Conservation (phyloP, 2,797 vertebrate species). For the Phalanger gymnotis region DNA sequence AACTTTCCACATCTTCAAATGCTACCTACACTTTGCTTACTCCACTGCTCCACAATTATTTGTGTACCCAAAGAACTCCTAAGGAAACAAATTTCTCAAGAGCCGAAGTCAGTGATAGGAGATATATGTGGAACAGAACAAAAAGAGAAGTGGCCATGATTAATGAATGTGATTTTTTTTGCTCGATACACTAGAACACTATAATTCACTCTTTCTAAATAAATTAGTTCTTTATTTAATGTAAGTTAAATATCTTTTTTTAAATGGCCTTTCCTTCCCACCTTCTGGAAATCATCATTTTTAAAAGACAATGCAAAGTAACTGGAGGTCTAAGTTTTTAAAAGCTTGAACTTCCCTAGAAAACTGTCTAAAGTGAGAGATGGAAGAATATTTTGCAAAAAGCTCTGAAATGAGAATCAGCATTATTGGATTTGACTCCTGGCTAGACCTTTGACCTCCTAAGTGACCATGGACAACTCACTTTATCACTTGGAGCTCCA, state of each 20-base stretch:
- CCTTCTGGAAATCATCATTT: not conserved
- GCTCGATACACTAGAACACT: not conserved
- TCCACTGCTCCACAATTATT: accelerated
- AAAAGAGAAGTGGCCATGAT: not conserved
- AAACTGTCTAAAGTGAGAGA: not conserved
- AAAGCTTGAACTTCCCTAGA: not conserved
- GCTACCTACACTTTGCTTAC: too few relatives aligned
- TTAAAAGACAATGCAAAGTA: not conserved
- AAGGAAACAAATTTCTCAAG: not conserved
- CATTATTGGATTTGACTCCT: not conserved
- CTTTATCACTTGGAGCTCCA: not conserved
- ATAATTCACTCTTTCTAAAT: not conserved
- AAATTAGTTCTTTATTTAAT: not conserved
- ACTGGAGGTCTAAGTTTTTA: not conserved
- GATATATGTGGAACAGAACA: not conserved
- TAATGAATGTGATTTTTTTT: not conserved
- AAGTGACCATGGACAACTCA: not conserved
- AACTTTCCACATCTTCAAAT: not conserved
- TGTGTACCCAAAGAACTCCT: accelerated
- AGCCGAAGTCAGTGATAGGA: not conserved
- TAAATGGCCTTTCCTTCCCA: not conserved
- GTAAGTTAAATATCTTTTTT: not conserved
- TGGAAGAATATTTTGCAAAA: not conserved
- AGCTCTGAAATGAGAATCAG: not conserved
- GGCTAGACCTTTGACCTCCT: not conserved